Evolutionary conservation across 2,113 vertebrate species (phyloP), one percentile per base, ranked within the genome.

Genomic region (Cyanistes caeruleus): DNA sequence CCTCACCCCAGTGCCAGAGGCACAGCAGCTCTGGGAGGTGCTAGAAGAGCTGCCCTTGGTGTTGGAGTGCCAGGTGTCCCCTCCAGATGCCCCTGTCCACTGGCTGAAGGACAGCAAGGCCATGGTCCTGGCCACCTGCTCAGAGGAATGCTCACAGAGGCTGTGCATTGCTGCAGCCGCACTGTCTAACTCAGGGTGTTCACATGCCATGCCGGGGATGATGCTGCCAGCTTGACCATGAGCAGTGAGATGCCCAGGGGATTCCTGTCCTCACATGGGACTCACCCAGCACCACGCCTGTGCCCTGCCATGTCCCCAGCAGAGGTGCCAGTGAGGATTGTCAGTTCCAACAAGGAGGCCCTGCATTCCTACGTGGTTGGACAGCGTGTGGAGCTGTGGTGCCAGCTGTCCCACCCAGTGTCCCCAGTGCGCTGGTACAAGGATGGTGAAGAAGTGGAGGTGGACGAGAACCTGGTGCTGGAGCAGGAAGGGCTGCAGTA

Each of bases 321-420:
- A 99, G 99, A 99, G 83, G 98, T 98, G 31, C 98, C 98, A 0
- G 98, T 99, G 74, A 97, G 95, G 84, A 99, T 99, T 8, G 6
- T 99, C 51, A 96, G 97, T 52, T 99, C 99, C 33, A 99, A 84
- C 12, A 52, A 97, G 55, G 96, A 96, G 24, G 97, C 96, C 77
- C 92, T 98, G 51, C 98, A 99, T 90, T 95, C 98, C 31, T 99
- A 99, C 17, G 84, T 97, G 82, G 97, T 96, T 0, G 98, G 98
- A 1, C 99, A 99, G 91, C 98, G 97, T 0, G 98, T 99, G 98
- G 98, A 98, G 48, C 97, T 99, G 90, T 98, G 98, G 96, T 99
- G 99, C 43, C 98, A 99, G 96, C 98, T 99, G 82, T 99, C 99
- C 64, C 93, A 51, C 41, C 96, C 97, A 1, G 98, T 94, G 1